phyloP scores from a whole-genome alignment of 92 coral and sea anemone species.

The Siderastrea siderea region DNA sequence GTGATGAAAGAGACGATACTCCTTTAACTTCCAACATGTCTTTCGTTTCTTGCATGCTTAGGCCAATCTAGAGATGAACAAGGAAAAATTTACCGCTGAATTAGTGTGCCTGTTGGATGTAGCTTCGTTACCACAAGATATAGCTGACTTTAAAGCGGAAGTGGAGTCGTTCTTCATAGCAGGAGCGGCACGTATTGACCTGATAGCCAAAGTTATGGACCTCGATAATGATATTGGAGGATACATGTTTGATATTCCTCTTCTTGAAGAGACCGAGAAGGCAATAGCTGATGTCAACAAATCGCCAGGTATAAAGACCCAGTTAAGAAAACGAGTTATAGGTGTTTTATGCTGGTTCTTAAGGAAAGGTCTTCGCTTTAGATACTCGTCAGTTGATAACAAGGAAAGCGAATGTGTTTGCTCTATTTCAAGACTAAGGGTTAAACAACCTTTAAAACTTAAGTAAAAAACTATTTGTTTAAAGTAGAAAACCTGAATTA shows the following conservation, averaged over 20 bases:
- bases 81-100: neutral
- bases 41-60: neutral
- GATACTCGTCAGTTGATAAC: neutral
- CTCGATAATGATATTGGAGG: neutral
- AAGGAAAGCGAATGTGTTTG: too few relatives aligned
- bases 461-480: too few relatives aligned
- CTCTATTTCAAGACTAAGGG: too few relatives aligned
- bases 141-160: neutral
- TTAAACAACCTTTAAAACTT: too few relatives aligned
- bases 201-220: too few relatives aligned
- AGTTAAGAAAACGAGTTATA: too few relatives aligned
- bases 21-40: neutral
- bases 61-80: neutral
- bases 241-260: neutral
- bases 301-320: neutral
- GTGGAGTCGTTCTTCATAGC: too few relatives aligned
- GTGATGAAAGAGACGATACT: too few relatives aligned
- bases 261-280: neutral
- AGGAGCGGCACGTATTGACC: too few relatives aligned
- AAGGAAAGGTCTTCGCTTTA: too few relatives aligned
- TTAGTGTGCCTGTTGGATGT: conserved; percentile 17
- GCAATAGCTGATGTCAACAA: neutral
- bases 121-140: neutral
- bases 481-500: too few relatives aligned
- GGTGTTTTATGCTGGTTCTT: neutral